A percentile compares a stretch with the other conserved stretches of the same genome.
Evolutionary conservation across 2,113 vertebrate genomes (phyloP).

Genomic region (Pollachius pollachius): DNA sequence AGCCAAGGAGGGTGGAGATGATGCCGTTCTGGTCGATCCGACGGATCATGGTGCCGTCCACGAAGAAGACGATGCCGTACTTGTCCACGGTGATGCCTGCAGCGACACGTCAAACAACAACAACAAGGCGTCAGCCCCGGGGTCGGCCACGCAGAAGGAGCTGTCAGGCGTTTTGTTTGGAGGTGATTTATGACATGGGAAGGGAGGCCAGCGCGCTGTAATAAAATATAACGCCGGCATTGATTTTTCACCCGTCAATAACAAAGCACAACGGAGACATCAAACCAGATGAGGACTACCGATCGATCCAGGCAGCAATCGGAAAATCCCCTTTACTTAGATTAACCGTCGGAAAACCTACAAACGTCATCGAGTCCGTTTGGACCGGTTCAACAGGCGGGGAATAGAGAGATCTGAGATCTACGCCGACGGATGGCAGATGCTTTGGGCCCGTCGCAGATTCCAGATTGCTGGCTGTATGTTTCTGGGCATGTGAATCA

Average conservation of each 20-base stretch:
- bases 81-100: conserved; percentile 96
- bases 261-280: conserved; percentile 36
- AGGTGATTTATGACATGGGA: too few relatives aligned
- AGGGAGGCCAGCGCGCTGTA: too few relatives aligned
- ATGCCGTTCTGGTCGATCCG: conserved; percentile 95
- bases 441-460: too few relatives aligned
- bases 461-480: background rate
- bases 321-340: too few relatives aligned
- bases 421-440: background rate
- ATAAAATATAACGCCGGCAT: too few relatives aligned
- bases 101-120: conserved; percentile 13
- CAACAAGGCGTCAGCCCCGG: too few relatives aligned
- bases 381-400: too few relatives aligned
- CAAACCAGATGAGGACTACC: conserved; percentile 38
- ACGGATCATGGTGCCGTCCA: conserved; percentile 97
- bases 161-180: too few relatives aligned
- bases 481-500: conserved; percentile 46
- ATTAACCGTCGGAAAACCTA: conserved; percentile 17
- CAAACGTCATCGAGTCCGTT: background rate
- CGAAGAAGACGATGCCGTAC: conserved; percentile 93
- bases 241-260: background rate
- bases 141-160: too few relatives aligned
- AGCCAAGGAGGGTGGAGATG: conserved; percentile 94
- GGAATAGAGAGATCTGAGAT: background rate
- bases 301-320: conserved; percentile 36